Evolutionary conservation across 2,888 invertebrate species (phyloP).

Genomic region (Yponomeuta plumbellus): DNA sequence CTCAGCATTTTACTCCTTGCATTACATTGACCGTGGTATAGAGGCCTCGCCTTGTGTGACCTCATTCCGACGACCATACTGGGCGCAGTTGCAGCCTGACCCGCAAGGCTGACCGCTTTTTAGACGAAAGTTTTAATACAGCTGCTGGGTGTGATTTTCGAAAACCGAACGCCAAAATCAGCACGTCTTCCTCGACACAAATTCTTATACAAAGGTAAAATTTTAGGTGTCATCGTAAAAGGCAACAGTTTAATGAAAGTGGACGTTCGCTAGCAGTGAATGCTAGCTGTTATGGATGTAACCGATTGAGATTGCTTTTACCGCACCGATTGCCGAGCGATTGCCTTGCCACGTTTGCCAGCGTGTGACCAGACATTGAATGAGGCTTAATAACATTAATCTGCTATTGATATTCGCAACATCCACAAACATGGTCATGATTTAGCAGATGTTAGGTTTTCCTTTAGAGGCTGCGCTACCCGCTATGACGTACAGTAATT

Average conservation of each 20-base stretch:
- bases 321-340: slow-evolving; percentile 32
- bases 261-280: background rate
- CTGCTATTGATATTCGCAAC: slow-evolving; percentile 9
- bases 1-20: slow-evolving; percentile 35
- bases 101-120: slow-evolving; percentile 33
- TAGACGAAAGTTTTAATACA: slow-evolving; percentile 20
- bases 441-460: slow-evolving; percentile 13
- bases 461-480: background rate
- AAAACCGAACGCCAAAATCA: background rate
- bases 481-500: background rate
- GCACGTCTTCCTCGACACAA: background rate
- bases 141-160: background rate
- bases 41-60: slow-evolving; percentile 48
- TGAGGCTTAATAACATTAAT: slow-evolving; percentile 3
- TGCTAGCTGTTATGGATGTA: background rate
- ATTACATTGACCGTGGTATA: slow-evolving; percentile 47
- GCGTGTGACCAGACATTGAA: slow-evolving; percentile 45
- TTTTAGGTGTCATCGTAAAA: background rate
- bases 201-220: background rate
- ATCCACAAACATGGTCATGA: slow-evolving; percentile 3
- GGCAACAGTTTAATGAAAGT: background rate
- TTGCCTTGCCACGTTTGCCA: slow-evolving; percentile 27
- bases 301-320: background rate
- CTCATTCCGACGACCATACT: slow-evolving; percentile 62
- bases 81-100: slow-evolving; percentile 40